phyloP scores from a whole-genome alignment of 2,113 vertebrate genomes.

The Clarias macrocephalus region DNA sequence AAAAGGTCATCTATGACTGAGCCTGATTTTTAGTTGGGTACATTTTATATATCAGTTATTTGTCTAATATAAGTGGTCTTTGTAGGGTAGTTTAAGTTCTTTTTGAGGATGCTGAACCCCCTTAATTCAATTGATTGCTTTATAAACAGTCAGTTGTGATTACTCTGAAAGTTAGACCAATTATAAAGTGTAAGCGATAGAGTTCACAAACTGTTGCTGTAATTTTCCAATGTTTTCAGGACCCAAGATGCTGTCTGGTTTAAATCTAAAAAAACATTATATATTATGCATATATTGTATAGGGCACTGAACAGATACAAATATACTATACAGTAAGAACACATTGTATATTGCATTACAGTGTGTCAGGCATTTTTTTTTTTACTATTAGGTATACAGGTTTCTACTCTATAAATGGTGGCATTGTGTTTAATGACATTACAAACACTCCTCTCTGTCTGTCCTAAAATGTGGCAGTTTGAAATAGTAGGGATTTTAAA shows the following conservation, averaged over 20 bases:
- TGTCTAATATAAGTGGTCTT: too few species aligned
- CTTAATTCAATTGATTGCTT: not conserved
- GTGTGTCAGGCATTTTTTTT: not conserved
- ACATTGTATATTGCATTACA: not conserved
- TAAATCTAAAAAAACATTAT: too few species aligned
- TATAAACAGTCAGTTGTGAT: not conserved
- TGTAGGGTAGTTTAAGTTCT: too few species aligned
- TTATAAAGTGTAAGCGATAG: not conserved
- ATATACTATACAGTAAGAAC: not conserved
- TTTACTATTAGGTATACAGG: not conserved
- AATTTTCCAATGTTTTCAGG: not conserved
- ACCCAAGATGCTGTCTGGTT: too few species aligned
- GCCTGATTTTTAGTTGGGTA: too few species aligned
- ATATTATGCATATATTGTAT: too few species aligned
- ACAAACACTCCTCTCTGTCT: constrained; percentile 15
- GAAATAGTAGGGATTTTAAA: not conserved
- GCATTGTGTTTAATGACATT: constrained; percentile 2
- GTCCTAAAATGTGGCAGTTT: constrained; percentile 9
- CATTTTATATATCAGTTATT: too few species aligned
- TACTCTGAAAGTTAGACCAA: not conserved
- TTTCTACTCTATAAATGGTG: not conserved
- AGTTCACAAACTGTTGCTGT: not conserved
- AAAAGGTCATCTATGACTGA: too few species aligned
- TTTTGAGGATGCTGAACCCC: not conserved
- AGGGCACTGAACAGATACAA: too few species aligned